Conservation (phyloP, 2,888 invertebrate species). For the Laothoe populi region DNA sequence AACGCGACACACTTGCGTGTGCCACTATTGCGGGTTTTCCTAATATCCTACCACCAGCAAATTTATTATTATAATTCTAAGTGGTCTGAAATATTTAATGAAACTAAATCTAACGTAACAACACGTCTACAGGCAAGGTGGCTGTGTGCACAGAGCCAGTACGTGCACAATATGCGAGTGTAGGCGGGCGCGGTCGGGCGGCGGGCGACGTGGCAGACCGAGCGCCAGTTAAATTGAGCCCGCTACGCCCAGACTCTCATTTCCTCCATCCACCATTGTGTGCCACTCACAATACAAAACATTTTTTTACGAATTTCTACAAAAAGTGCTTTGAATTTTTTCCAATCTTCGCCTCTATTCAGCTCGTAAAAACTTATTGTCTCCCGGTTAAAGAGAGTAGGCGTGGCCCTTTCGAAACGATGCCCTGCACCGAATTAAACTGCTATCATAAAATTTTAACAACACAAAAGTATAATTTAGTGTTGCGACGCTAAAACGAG, state of each 20-base stretch:
- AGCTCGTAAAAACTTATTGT: slow-evolving; percentile 77
- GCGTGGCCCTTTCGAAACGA: slow-evolving; percentile 49
- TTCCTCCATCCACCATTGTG: slow-evolving; percentile 81
- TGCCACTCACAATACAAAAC: slow-evolving; percentile 83
- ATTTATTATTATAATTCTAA: too few relatives aligned
- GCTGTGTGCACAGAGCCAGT: slow-evolving; percentile 59
- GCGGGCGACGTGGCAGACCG: slow-evolving; percentile 49
- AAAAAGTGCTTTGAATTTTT: slow-evolving; percentile 83
- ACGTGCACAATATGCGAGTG: slow-evolving; percentile 52
- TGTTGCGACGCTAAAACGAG: slow-evolving; percentile 51
- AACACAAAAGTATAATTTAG: slow-evolving; percentile 62
- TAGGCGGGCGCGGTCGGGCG: slow-evolving; percentile 34
- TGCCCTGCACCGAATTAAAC: slow-evolving; percentile 31
- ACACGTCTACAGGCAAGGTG: slow-evolving; percentile 51
- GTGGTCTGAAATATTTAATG: slow-evolving; percentile 1
- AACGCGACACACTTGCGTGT: too few relatives aligned
- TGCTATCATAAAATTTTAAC: slow-evolving; percentile 59
- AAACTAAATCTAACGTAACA: slow-evolving; percentile 35
- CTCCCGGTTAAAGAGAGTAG: slow-evolving; percentile 65
- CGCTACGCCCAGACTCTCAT: slow-evolving; percentile 81
- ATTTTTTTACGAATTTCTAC: slow-evolving; percentile 82
- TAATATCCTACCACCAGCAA: too few relatives aligned
- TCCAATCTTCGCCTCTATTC: slow-evolving; percentile 82
- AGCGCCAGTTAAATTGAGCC: slow-evolving; percentile 81
- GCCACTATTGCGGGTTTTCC: too few relatives aligned